Conservation (phyloP, 2,888 invertebrate species). For the Leucoma salicis region DNA sequence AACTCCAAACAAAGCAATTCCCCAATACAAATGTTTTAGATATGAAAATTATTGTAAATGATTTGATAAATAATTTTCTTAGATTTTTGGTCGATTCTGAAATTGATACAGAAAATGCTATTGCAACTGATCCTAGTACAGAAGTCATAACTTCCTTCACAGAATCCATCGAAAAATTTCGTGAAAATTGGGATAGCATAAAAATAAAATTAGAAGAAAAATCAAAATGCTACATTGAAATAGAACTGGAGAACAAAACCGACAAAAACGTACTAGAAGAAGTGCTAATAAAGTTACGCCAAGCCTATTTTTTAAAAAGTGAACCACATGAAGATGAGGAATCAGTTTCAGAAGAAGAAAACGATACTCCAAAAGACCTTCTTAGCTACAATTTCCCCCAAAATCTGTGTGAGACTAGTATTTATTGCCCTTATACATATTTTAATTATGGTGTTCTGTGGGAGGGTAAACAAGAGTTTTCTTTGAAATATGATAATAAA, state of each 20-base stretch:
- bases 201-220: constrained; percentile 67
- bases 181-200: constrained; percentile 63
- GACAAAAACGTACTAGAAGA: constrained; percentile 63
- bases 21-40: constrained; percentile 26
- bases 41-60: constrained; percentile 43
- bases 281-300: constrained; percentile 56
- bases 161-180: constrained; percentile 56
- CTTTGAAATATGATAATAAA: constrained; percentile 76
- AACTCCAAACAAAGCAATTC: constrained; percentile 35
- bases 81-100: too few relatives aligned
- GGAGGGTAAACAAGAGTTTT: constrained; percentile 82
- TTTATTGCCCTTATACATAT: constrained; percentile 84
- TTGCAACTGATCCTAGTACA: constrained; percentile 33
- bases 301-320: constrained; percentile 51
- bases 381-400: constrained; percentile 52
- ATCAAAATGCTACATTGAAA: constrained; percentile 58
- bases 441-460: constrained; percentile 78
- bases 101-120: neutral
- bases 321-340: constrained; percentile 49
- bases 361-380: constrained; percentile 43
- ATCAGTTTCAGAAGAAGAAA: constrained; percentile 42
- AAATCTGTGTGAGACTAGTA: constrained; percentile 79
- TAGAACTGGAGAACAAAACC: constrained; percentile 71
- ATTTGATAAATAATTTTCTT: constrained; percentile 28
- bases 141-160: constrained; percentile 39